These are phyloP conservation scores for Brachionus plicatilis DNA, from an alignment of 1,140 invertebrate genomes.

Conservation along the genomic window DNA sequence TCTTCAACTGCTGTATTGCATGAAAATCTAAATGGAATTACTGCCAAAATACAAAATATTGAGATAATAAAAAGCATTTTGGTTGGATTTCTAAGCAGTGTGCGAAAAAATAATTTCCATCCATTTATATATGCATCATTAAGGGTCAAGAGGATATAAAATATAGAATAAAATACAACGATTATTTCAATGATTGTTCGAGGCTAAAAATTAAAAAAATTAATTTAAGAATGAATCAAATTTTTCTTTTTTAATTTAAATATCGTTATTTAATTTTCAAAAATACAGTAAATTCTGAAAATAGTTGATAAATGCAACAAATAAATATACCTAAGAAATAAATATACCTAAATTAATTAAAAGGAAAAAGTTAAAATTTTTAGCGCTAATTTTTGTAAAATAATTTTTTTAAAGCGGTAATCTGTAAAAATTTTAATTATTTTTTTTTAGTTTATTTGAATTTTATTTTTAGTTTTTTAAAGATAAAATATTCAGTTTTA, in stretches of 20 bases:
- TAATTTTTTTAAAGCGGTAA: too few relatives aligned
- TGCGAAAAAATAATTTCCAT: slow-evolving; percentile 50
- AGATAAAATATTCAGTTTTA: too few relatives aligned
- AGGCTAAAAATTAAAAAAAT: slow-evolving; percentile 44
- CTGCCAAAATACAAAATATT: not conserved
- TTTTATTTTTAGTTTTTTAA: too few relatives aligned
- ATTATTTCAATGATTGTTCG: slow-evolving; percentile 49
- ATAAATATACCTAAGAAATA: too few relatives aligned
- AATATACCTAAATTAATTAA: too few relatives aligned
- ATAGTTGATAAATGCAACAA: too few relatives aligned
- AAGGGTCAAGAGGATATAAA: slow-evolving; percentile 51
- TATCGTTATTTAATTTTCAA: too few relatives aligned
- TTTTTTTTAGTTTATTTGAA: too few relatives aligned
- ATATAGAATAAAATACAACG: slow-evolving; percentile 48
- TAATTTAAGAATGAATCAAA: not conserved
- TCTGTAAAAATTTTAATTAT: too few relatives aligned
- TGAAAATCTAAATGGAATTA: slow-evolving; percentile 20
- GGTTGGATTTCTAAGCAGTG: slow-evolving; percentile 43
- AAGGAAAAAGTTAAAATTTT: too few relatives aligned
- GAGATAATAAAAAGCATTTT: slow-evolving; percentile 5
- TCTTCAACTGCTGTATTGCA: slow-evolving; percentile 32
- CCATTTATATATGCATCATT: slow-evolving; percentile 54
- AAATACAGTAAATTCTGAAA: too few relatives aligned
- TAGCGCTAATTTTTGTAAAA: too few relatives aligned
- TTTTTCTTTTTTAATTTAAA: not conserved